A percentile compares a stretch with the other conserved stretches of the same genome.
These are phyloP conservation scores for Ammospiza nelsoni DNA, from an alignment of 2,113 vertebrate species.

Conservation along the genomic window DNA sequence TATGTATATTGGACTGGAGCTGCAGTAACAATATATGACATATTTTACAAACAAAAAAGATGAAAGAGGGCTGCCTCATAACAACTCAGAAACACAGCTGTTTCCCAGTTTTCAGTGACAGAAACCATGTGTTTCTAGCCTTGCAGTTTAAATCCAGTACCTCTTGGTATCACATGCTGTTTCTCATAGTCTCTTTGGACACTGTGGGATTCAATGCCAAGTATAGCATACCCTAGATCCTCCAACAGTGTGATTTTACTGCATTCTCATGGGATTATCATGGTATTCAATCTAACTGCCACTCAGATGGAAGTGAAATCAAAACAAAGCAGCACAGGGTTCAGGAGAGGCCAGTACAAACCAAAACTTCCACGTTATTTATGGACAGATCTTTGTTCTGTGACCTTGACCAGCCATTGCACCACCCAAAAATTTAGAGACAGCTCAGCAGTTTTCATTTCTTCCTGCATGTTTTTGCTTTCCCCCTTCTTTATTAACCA, in stretches of 20 bases:
- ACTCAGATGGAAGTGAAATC: neutral
- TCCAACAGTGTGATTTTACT: neutral
- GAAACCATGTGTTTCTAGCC: neutral
- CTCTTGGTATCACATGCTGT: neutral
- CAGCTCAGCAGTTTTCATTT: constrained; percentile 19
- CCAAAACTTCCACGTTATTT: neutral
- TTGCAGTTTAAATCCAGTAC: neutral
- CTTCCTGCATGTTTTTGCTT: neutral
- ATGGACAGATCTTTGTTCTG: neutral
- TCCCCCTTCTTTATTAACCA: neutral
- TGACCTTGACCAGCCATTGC: constrained; percentile 24
- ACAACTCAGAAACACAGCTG: neutral
- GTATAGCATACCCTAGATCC: neutral
- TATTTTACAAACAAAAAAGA: neutral
- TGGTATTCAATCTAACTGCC: neutral
- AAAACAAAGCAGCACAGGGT: neutral
- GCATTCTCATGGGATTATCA: neutral
- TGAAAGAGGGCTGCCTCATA: neutral
- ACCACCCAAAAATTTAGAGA: neutral
- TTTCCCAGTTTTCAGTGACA: constrained; percentile 12
- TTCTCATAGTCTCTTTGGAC: neutral
- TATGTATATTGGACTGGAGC: neutral
- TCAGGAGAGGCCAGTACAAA: neutral
- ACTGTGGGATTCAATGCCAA: neutral
- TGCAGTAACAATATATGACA: neutral